Evolutionary conservation across 2,113 vertebrate species (phyloP).

Genomic region (Romanogobio albipinnatus): DNA sequence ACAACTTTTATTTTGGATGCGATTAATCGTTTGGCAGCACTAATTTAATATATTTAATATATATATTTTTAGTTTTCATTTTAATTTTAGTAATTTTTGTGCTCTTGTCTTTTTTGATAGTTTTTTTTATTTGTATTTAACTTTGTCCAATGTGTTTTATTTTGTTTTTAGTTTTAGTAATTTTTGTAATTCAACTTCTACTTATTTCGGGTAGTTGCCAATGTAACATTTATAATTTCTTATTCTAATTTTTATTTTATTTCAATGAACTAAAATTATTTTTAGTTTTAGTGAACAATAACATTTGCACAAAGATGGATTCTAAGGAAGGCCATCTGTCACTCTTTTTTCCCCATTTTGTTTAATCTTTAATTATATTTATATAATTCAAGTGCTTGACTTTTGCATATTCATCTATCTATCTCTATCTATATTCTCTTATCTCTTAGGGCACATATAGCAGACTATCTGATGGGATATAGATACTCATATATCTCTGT

Average conservation of each 20-base stretch:
- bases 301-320: too few relatives aligned
- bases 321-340: too few relatives aligned
- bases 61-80: neutral
- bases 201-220: too few relatives aligned
- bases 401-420: neutral
- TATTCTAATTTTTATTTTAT: neutral
- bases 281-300: too few relatives aligned
- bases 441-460: neutral
- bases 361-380: neutral
- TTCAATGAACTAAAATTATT: neutral
- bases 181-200: too few relatives aligned
- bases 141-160: too few relatives aligned
- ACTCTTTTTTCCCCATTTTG: neutral
- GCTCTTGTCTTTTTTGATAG: neutral
- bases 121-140: too few relatives aligned
- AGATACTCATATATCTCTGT: neutral
- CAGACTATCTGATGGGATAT: neutral
- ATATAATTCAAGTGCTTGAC: neutral
- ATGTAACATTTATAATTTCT: too few relatives aligned
- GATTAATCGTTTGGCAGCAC: too few relatives aligned
- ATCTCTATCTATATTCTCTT: neutral
- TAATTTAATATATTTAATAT: too few relatives aligned
- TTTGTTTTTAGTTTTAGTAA: too few relatives aligned
- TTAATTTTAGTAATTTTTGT: neutral
- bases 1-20: too few relatives aligned